These are phyloP conservation scores for Bursaphelenchus mucronatus DNA, from an alignment of 1,140 invertebrate genomes.

Conservation along the genomic window DNA sequence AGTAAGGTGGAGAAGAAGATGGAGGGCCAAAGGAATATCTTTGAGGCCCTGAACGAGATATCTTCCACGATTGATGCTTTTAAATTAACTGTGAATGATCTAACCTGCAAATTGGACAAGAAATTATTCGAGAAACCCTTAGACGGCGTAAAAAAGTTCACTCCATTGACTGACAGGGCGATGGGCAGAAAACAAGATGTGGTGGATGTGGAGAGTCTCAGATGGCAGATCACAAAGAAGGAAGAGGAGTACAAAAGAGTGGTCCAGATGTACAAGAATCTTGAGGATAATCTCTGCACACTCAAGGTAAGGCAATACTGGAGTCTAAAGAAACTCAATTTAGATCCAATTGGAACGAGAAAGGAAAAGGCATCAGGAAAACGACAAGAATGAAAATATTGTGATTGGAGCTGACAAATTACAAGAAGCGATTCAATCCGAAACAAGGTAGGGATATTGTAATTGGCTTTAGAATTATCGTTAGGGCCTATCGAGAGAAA, in stretches of 20 bases:
- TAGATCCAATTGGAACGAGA: slow-evolving; percentile 6
- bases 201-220: slow-evolving; percentile 53
- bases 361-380: neutral
- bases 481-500: slow-evolving; percentile 2
- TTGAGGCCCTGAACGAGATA: slow-evolving; percentile 13
- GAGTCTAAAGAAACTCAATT: slow-evolving; percentile 3
- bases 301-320: slow-evolving; percentile 31
- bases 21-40: neutral
- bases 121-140: slow-evolving; percentile 17
- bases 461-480: neutral
- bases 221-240: slow-evolving; percentile 60
- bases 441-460: neutral
- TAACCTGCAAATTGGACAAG: neutral
- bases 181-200: slow-evolving; percentile 53
- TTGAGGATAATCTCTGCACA: slow-evolving; percentile 29
- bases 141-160: slow-evolving; percentile 12
- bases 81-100: neutral
- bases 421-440: slow-evolving; percentile 4
- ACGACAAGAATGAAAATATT: neutral
- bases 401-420: slow-evolving; percentile 4
- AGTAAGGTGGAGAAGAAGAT: slow-evolving; percentile 45
- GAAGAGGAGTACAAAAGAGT: slow-evolving; percentile 52
- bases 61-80: neutral
- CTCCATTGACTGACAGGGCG: slow-evolving; percentile 52
- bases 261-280: slow-evolving; percentile 30